Base-by-base conservation (phyloP, 2,113 vertebrate genomes). In the Rhinoderma darwinii region DNA sequence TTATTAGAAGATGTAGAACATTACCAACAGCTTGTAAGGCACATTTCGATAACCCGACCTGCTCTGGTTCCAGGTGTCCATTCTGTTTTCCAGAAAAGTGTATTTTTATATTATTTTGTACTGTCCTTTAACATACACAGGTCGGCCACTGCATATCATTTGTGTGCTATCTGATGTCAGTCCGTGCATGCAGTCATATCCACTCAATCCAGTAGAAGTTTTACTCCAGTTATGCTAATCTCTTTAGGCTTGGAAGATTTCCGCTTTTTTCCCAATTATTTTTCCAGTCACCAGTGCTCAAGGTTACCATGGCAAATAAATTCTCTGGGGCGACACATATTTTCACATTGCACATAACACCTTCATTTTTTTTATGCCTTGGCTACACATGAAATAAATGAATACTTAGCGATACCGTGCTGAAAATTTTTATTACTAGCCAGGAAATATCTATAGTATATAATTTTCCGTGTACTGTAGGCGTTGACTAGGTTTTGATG, bases 261-360 rank as follows among this genome's bases (percentile, higher is more conserved):
- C 56, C n/a, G 39, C 39, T 54, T 84, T 59, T 47, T 84, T 75
- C 75, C 43, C 51, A 41, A 59, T 84, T 75, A 35, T 74, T 84
- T 84, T 74, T 70, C 12, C 4, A 51, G 47, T 74, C 82, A 27
- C 50, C 22, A 41, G 32, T 30, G 37, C 68, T 22, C 8, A 43
- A 27, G 41, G 83, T 84, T 84, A 75, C 51, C 83, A 75, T 75
- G 30, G 51, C 35, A 84, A 84, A 56, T 56, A 59, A 84, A 59
- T 72, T 61, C 83, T 54, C 51, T 41, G 22, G 72, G 51, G 72
- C 35, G 18, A 75, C 37, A 30, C 32, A 76, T 32, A 25, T 39
- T 41, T 72, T 41, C 68, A 41, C 17, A 41, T 72, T 72, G 35
- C 20, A 41, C 3, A 61, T 32, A 66, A 5, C 15, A 15, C 63